Conservation (phyloP, 2,113 vertebrate species). For the Indicator indicator region DNA sequence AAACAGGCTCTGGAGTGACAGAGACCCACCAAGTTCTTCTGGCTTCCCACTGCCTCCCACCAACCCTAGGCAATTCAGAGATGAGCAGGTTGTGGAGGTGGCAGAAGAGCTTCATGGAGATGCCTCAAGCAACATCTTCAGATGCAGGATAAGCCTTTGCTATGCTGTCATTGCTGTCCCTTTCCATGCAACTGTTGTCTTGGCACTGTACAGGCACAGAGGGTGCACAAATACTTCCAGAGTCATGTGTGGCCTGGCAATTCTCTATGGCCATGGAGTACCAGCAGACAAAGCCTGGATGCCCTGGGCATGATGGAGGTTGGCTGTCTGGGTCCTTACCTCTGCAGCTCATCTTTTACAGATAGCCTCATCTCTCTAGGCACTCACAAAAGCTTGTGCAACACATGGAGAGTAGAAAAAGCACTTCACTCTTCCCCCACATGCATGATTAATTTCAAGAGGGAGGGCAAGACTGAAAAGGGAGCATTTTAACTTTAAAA, state of each 20-base stretch:
- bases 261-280: rapidly evolving
- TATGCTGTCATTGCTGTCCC: background rate
- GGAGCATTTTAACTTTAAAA: background rate
- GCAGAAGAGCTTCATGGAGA: background rate
- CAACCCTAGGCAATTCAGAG: rapidly evolving
- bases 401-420: background rate
- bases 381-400: background rate
- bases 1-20: background rate
- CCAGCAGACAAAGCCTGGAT: background rate
- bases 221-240: background rate
- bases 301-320: background rate
- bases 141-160: background rate
- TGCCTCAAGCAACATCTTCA: background rate
- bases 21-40: background rate
- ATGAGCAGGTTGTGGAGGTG: background rate
- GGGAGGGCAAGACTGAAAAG: background rate
- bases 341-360: background rate
- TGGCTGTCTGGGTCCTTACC: background rate
- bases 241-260: rapidly evolving
- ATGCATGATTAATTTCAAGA: background rate
- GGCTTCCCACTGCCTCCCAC: background rate
- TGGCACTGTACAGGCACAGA: background rate
- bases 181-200: background rate
- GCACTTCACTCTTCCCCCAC: background rate
- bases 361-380: background rate